phyloP scores from a whole-genome alignment of 2,113 vertebrate genomes.

The Triplophysa dalaica region DNA sequence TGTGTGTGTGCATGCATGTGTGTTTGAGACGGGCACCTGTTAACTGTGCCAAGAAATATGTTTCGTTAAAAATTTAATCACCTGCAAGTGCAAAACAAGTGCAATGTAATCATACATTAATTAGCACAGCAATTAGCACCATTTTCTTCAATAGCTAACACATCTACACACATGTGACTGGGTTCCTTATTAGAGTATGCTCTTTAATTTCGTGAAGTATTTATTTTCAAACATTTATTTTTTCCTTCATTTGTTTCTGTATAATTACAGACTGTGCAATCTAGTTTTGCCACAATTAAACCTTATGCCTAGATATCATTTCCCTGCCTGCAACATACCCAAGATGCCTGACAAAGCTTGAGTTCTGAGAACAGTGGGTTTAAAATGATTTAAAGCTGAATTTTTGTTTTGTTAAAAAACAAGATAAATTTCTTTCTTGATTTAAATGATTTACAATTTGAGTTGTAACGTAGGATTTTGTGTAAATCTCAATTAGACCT shows the following conservation, averaged over 20 bases:
- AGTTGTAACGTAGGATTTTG: too few relatives aligned
- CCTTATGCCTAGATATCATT: too few relatives aligned
- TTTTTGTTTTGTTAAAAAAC: too few relatives aligned
- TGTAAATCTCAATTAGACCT: too few relatives aligned
- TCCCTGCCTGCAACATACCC: too few relatives aligned
- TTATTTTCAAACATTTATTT: slow-evolving; percentile 72
- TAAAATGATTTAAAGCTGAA: too few relatives aligned
- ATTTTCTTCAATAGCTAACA: slow-evolving; percentile 83
- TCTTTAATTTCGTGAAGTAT: slow-evolving; percentile 81
- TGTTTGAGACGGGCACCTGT: slow-evolving; percentile 80
- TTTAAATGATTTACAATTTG: too few relatives aligned
- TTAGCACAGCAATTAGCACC: slow-evolving; percentile 99
- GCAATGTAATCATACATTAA: slow-evolving; percentile 99
- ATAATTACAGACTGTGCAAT: background rate
- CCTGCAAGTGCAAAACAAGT: slow-evolving; percentile 99
- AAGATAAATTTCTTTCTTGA: too few relatives aligned
- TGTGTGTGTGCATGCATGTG: background rate
- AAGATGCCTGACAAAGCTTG: too few relatives aligned
- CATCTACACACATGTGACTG: slow-evolving; percentile 82
- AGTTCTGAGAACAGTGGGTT: too few relatives aligned
- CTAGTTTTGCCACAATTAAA: background rate
- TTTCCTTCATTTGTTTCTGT: slow-evolving; percentile 26
- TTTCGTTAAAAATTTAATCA: slow-evolving; percentile 99
- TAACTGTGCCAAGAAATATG: slow-evolving; percentile 99
- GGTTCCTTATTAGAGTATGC: slow-evolving; percentile 81